Evolutionary conservation across 2,888 invertebrate species (phyloP).

Genomic region (Cephus sareptanus): DNA sequence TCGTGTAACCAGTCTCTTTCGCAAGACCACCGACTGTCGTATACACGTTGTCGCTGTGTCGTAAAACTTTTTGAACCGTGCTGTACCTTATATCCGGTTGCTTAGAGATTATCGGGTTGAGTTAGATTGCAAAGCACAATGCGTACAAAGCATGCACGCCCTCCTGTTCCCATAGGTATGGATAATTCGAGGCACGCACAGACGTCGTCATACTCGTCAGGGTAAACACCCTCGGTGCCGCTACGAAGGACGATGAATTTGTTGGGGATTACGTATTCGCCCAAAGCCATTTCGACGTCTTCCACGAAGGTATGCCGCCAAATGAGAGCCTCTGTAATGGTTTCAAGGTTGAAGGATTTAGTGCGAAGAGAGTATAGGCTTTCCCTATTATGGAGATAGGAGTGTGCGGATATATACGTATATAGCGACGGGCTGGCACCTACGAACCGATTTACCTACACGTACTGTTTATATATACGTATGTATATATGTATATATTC

Average conservation of each 20-base stretch:
- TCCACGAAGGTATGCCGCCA: background rate
- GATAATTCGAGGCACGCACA: background rate
- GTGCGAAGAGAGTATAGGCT: background rate
- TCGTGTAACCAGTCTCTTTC: too few relatives aligned
- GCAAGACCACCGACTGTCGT: background rate
- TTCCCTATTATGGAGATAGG: background rate
- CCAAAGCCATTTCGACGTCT: background rate
- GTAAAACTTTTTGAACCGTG: background rate
- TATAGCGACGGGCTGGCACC: background rate
- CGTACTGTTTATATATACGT: too few relatives aligned
- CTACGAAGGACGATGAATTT: background rate
- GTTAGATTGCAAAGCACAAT: background rate
- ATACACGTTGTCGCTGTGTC: background rate
- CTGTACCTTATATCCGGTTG: background rate
- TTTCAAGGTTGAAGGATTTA: background rate
- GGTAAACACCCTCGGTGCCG: background rate
- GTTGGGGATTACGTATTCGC: background rate
- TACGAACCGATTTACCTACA: too few relatives aligned
- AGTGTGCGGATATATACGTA: background rate
- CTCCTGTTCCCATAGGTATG: background rate
- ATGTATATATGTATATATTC: too few relatives aligned
- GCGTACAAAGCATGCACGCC: background rate
- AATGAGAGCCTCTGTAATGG: background rate
- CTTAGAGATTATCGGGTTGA: background rate
- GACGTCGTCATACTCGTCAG: background rate